Evolutionary conservation across 2,113 vertebrate genomes (phyloP), one percentile per base, ranked within the genome.

Genomic region (Pomatorhinus ruficollis): DNA sequence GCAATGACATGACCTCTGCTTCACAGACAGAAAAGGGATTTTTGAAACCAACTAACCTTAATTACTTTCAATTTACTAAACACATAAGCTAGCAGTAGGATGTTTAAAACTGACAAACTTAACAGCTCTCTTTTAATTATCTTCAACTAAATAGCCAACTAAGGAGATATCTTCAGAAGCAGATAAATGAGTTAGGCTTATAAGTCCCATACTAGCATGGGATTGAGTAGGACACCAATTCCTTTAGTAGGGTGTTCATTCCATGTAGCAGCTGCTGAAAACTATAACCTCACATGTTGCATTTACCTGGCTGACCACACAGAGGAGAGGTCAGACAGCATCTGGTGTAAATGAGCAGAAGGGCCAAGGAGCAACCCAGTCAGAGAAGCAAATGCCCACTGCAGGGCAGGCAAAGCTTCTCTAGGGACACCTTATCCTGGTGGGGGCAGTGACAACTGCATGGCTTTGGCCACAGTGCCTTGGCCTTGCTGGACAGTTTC

Each of bases 41-140:
- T 91, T 81, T 95, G 33, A 96, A 91, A 86, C 12, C 18, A 95
- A 9, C 50, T 35, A 80, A n/a, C 30, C 18, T 92, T 90, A 83
- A 90, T 80, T 89, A 72, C 50, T 57, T 93, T 59, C 39, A 18
- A 66, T 93, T 95, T 89, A 90, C 50, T 63, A 77, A 93, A 88
- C 59, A 50, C 6, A 5, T 33, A 45, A 88, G 42, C 33, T n/a
- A 76, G 53, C 61, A 80, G n/a, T 37, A 74, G 15, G 50, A 77
- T 63, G 49, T 47, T 80, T 86, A 86, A 92, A 94, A 54, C 27
- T 63, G 69, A 35, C 39, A 80, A 80, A 88, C 79, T 68, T 75
- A 92, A 63, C 33, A 60, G 30, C 50, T 93, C 19, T 89, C 13
- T 8, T 88, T 72, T 86, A 91, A 91, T 83, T 72, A 61, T 50